Percentiles rank a stretch among this genome's conserved stretches.
phyloP scores from a whole-genome alignment of 2,888 invertebrate species.

The Alloplasta piceator region DNA sequence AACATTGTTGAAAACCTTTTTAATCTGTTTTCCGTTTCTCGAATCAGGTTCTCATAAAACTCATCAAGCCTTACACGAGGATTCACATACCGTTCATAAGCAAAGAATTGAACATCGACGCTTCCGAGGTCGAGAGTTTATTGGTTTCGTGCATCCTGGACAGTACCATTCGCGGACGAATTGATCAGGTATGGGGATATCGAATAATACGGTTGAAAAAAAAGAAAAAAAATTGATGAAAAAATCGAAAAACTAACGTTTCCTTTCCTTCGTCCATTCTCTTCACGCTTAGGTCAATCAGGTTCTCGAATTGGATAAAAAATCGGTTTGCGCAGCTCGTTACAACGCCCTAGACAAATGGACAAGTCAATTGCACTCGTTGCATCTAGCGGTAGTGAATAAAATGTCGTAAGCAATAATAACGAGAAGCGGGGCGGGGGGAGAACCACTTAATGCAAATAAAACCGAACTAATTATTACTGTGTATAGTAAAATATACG shows the following conservation, averaged over 20 bases:
- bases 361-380: conserved; percentile 94
- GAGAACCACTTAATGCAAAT: conserved; percentile 51
- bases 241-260: not conserved
- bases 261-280: conserved; percentile 11
- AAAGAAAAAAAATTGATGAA: not conserved
- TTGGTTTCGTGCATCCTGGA: conserved; percentile 99
- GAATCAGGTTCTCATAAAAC: conserved; percentile 95
- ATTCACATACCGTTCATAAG: conserved; percentile 99
- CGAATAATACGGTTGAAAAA: conserved; percentile 83
- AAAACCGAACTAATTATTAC: conserved; percentile 70
- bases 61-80: conserved; percentile 98
- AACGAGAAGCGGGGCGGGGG: conserved; percentile 22
- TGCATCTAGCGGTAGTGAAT: conserved; percentile 95
- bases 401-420: conserved; percentile 91
- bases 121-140: conserved; percentile 97
- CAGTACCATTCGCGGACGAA: conserved; percentile 93
- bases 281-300: conserved; percentile 90
- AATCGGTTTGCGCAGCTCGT: conserved; percentile 92
- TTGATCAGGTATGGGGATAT: conserved; percentile 88
- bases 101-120: conserved; percentile 96
- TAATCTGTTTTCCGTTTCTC: conserved; percentile 84
- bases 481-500: conserved; percentile 74
- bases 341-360: conserved; percentile 98
- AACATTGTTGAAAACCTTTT: conserved; percentile 72
- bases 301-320: conserved; percentile 93